Conservation (phyloP, 2,888 invertebrate genomes). For the Hyalella azteca region DNA sequence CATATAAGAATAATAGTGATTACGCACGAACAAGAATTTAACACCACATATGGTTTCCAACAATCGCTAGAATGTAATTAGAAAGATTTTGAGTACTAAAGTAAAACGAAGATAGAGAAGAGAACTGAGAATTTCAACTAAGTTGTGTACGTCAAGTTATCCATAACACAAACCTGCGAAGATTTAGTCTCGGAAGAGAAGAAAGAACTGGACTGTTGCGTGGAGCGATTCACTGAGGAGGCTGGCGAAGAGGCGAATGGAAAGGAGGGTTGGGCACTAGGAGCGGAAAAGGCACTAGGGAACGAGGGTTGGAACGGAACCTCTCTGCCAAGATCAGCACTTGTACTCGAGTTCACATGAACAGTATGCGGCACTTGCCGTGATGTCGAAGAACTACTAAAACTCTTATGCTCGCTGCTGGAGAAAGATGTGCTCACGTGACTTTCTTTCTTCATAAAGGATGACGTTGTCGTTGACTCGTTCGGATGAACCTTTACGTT, state of each 20-base stretch:
- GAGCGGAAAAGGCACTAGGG: conserved; percentile 44
- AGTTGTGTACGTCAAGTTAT: background rate
- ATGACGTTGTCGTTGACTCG: conserved; percentile 41
- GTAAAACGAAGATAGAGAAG: background rate
- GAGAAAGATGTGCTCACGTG: background rate
- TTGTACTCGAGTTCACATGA: background rate
- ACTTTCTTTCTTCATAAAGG: conserved; percentile 53
- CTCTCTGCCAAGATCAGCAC: background rate
- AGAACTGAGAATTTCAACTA: background rate
- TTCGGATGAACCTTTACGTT: conserved; percentile 42
- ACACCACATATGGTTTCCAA: too few relatives aligned
- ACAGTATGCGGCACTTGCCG: background rate
- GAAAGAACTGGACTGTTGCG: conserved; percentile 54
- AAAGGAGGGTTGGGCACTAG: conserved; percentile 41
- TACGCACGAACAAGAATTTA: conserved; percentile 15
- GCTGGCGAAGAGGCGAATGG: conserved; percentile 44
- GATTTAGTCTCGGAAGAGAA: conserved; percentile 58
- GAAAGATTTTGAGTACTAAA: too few relatives aligned
- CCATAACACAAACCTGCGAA: conserved; percentile 54
- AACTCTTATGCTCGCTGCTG: background rate
- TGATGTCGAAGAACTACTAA: background rate
- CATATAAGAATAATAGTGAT: background rate
- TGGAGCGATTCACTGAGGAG: conserved; percentile 49
- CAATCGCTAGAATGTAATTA: too few relatives aligned
- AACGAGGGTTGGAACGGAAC: conserved; percentile 40